Conservation (phyloP, 2,113 vertebrate species). For the Hemicordylus capensis region DNA sequence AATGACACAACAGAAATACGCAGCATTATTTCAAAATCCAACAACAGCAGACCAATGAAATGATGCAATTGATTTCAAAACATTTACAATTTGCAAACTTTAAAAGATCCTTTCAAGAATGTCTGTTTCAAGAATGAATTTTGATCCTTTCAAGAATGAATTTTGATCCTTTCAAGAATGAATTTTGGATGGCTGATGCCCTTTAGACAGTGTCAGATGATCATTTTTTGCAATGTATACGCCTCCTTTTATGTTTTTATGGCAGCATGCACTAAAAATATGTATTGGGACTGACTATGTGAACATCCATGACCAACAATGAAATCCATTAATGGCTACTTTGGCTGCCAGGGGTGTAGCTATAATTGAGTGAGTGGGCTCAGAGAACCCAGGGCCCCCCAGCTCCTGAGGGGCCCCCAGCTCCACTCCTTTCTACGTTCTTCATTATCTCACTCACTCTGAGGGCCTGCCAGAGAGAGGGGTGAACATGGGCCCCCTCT, state of each 20-base stretch:
- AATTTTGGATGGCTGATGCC: constrained; percentile 15
- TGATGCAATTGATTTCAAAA: neutral
- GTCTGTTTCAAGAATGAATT: too few species aligned
- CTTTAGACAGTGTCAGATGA: constrained; percentile 27
- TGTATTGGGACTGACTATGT: constrained; percentile 18
- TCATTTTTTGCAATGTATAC: neutral
- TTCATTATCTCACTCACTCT: too few species aligned
- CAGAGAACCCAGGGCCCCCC: too few species aligned
- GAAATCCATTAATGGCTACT: neutral
- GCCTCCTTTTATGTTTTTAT: neutral
- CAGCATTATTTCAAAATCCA: neutral
- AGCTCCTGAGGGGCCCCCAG: too few species aligned
- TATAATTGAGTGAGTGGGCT: too few species aligned
- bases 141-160: neutral
- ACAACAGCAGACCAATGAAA: neutral
- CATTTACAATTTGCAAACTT: neutral
- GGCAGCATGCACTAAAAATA: constrained; percentile 30
- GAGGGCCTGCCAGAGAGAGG: too few species aligned
- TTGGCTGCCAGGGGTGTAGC: too few species aligned
- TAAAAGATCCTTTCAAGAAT: neutral
- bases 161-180: constrained; percentile 4
- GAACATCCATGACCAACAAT: neutral
- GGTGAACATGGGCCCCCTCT: too few species aligned
- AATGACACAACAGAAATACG: neutral
- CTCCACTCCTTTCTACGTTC: too few species aligned